Conservation (phyloP, 1,140 invertebrate genomes). For the Drosophila lowei region DNA sequence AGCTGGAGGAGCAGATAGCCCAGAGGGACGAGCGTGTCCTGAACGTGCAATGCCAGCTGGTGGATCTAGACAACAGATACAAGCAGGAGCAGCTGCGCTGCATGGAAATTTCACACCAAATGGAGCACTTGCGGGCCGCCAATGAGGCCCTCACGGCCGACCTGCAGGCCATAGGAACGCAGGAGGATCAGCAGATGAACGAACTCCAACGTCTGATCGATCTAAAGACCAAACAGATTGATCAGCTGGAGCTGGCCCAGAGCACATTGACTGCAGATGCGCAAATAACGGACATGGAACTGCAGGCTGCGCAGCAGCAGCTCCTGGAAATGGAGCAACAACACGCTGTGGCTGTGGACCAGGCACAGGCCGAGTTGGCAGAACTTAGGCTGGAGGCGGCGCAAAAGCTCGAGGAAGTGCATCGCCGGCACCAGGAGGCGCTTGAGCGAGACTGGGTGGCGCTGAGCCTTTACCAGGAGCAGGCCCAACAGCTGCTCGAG, state of each 20-base stretch:
- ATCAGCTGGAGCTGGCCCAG: slow-evolving; percentile 66
- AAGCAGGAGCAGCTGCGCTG: slow-evolving; percentile 84
- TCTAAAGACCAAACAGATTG: slow-evolving; percentile 49
- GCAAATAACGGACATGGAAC: slow-evolving; percentile 78
- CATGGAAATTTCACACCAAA: slow-evolving; percentile 68
- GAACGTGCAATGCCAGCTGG: slow-evolving; percentile 80
- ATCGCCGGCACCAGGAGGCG: slow-evolving; percentile 50
- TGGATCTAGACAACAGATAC: slow-evolving; percentile 78
- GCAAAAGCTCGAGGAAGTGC: slow-evolving; percentile 46
- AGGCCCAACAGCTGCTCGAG: slow-evolving; percentile 52
- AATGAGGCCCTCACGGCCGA: slow-evolving; percentile 78
- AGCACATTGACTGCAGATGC: slow-evolving; percentile 75
- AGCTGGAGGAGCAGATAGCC: slow-evolving; percentile 84
- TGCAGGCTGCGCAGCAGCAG: slow-evolving; percentile 69
- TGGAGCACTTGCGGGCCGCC: slow-evolving; percentile 54
- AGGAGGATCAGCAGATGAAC: slow-evolving; percentile 52
- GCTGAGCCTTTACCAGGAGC: slow-evolving; percentile 51
- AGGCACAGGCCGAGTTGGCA: slow-evolving; percentile 61
- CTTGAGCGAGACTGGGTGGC: slow-evolving; percentile 66
- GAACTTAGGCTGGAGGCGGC: slow-evolving; percentile 60
- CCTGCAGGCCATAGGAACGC: slow-evolving; percentile 59
- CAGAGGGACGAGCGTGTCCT: slow-evolving; percentile 83
- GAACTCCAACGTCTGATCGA: slow-evolving; percentile 49
- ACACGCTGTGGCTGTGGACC: slow-evolving; percentile 53
- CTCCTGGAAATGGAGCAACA: slow-evolving; percentile 65